Conservation (phyloP, 2,888 invertebrate genomes). For the Cantharis rufa region DNA sequence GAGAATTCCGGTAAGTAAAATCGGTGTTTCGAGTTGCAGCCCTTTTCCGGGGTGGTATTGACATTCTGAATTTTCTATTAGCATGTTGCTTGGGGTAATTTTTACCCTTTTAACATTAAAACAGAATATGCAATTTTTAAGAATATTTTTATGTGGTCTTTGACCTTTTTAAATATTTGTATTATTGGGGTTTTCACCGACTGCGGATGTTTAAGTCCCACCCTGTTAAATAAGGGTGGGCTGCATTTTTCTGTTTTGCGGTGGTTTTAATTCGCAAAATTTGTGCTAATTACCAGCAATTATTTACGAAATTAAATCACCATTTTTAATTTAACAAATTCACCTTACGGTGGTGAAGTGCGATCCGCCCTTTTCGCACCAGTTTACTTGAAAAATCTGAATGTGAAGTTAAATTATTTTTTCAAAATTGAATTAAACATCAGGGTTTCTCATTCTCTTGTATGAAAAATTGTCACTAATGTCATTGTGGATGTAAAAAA, state of each 20-base stretch:
- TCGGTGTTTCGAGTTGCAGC: conserved; percentile 38
- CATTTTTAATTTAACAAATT: background rate
- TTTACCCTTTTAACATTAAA: background rate
- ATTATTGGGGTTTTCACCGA: background rate
- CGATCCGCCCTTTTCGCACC: background rate
- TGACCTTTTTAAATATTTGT: background rate
- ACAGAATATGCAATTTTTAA: background rate
- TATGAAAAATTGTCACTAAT: background rate
- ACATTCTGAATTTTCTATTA: conserved; percentile 40
- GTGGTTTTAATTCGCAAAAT: background rate
- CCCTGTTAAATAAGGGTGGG: background rate
- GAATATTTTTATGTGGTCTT: background rate
- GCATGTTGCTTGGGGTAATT: conserved; percentile 16
- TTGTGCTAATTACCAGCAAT: background rate
- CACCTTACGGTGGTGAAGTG: background rate
- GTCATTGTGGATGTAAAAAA: background rate
- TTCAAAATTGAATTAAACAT: too few relatives aligned
- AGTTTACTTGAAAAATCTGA: background rate
- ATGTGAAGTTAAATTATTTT: too few relatives aligned
- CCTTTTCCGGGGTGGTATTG: conserved; percentile 48
- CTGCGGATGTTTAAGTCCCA: background rate
- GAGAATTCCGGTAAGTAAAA: conserved; percentile 47
- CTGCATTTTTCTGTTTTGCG: background rate
- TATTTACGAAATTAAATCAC: background rate
- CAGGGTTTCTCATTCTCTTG: background rate